Conservation (phyloP, 2,113 vertebrate species). For the Balaeniceps rex region DNA sequence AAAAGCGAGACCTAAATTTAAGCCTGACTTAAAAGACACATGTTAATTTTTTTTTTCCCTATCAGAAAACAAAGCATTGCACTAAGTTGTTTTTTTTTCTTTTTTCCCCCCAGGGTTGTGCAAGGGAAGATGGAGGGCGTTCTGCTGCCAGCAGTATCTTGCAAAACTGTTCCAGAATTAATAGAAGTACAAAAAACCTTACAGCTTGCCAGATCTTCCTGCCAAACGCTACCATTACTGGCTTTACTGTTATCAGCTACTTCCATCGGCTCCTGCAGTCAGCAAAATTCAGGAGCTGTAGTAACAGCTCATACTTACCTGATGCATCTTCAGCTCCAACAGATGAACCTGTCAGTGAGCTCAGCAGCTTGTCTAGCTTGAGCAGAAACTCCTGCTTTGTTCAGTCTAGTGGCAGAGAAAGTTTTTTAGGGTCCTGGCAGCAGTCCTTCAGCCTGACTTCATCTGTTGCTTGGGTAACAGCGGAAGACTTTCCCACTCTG, state of each 20-base stretch:
- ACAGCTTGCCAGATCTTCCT: constrained; percentile 76
- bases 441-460: constrained; percentile 72
- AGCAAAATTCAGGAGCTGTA: background rate
- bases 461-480: constrained; percentile 55
- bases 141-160: constrained; percentile 36
- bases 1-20: background rate
- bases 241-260: constrained; percentile 76
- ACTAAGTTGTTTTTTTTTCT: background rate
- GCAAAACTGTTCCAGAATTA: constrained; percentile 13
- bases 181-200: constrained; percentile 53
- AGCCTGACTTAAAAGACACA: background rate
- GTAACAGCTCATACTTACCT: background rate
- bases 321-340: background rate
- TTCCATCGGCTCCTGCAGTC: constrained; percentile 62
- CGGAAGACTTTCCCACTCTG: constrained; percentile 35
- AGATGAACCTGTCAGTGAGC: constrained; percentile 36
- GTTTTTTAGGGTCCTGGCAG: constrained; percentile 62
- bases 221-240: constrained; percentile 58
- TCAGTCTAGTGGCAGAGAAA: constrained; percentile 6
- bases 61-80: background rate
- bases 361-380: constrained; percentile 50
- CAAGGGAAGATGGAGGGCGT: constrained; percentile 6
- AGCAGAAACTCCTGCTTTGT: constrained; percentile 35
- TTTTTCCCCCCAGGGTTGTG: constrained; percentile 35
- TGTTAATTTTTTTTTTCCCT: background rate